Evolutionary conservation across 2,888 invertebrate genomes (phyloP).

Genomic region (Andricus quercusramuli): DNA sequence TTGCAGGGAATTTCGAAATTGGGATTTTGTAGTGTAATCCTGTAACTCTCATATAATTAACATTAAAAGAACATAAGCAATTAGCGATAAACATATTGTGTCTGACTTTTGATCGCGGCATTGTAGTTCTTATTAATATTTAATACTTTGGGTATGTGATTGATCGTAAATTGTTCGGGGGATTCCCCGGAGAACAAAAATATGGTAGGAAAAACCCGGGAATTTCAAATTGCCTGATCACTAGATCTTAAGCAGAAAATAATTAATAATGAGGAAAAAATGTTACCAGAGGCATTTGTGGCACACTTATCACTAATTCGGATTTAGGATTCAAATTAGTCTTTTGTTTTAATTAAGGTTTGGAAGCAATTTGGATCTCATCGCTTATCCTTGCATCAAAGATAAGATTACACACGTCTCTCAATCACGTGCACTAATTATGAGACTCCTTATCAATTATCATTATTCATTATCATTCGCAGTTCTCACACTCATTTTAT

Average conservation of each 20-base stretch:
- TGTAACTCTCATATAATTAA: too few species aligned
- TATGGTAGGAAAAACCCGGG: too few species aligned
- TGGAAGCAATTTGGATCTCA: neutral
- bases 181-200: too few species aligned
- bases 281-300: neutral
- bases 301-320: neutral
- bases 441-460: neutral
- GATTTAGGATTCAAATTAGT: neutral
- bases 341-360: neutral
- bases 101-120: too few species aligned
- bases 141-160: too few species aligned
- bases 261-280: neutral
- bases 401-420: neutral
- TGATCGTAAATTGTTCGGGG: too few species aligned
- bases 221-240: too few species aligned
- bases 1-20: too few species aligned
- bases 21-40: too few species aligned
- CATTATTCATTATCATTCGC: neutral
- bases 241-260: neutral
- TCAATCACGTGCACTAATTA: neutral
- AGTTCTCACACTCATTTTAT: neutral
- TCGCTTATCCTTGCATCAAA: neutral
- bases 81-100: too few species aligned
- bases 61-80: too few species aligned
- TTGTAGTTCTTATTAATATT: too few species aligned